phyloP scores from a whole-genome alignment of 2,113 vertebrate genomes.

The Oryzias celebensis region DNA sequence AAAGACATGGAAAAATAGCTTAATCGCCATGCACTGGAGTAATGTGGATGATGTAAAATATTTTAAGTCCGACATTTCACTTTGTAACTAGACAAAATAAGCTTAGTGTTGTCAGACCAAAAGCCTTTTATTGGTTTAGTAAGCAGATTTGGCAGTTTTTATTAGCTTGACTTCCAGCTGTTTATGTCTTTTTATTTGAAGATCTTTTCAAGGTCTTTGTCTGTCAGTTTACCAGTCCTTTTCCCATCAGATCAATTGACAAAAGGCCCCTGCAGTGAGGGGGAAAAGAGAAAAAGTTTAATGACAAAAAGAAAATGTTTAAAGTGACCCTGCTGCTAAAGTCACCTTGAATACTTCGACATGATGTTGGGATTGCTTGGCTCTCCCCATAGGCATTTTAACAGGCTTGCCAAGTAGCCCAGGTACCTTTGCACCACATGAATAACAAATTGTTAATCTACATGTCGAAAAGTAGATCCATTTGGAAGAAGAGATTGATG shows the following conservation, averaged over 20 bases:
- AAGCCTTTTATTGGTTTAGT: not conserved
- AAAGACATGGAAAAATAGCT: slow-evolving; percentile 45
- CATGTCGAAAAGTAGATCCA: slow-evolving; percentile 32
- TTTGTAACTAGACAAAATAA: slow-evolving; percentile 16
- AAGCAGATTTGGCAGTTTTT: slow-evolving; percentile 4
- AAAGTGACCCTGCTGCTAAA: slow-evolving; percentile 41
- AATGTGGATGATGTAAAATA: slow-evolving; percentile 38
- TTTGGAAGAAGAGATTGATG: slow-evolving; percentile 17
- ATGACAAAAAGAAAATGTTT: slow-evolving; percentile 43
- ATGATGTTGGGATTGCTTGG: slow-evolving; percentile 38
- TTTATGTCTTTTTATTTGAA: slow-evolving; percentile 4
- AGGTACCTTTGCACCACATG: slow-evolving; percentile 30
- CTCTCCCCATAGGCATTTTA: slow-evolving; percentile 55
- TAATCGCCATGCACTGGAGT: slow-evolving; percentile 42
- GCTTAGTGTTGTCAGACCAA: slow-evolving; percentile 23
- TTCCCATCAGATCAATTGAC: slow-evolving; percentile 31
- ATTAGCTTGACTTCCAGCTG: not conserved
- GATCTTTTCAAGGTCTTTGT: slow-evolving; percentile 16
- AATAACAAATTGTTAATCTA: slow-evolving; percentile 39
- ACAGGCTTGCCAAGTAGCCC: slow-evolving; percentile 48
- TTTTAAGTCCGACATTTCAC: slow-evolving; percentile 50
- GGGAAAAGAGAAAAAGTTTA: slow-evolving; percentile 34
- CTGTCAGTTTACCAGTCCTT: slow-evolving; percentile 23
- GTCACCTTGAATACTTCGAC: slow-evolving; percentile 59
- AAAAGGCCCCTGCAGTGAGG: slow-evolving; percentile 23